These are phyloP conservation scores for Anguilla megastoma DNA, from an alignment of 2,797 vertebrate genomes.

Conservation along the genomic window DNA sequence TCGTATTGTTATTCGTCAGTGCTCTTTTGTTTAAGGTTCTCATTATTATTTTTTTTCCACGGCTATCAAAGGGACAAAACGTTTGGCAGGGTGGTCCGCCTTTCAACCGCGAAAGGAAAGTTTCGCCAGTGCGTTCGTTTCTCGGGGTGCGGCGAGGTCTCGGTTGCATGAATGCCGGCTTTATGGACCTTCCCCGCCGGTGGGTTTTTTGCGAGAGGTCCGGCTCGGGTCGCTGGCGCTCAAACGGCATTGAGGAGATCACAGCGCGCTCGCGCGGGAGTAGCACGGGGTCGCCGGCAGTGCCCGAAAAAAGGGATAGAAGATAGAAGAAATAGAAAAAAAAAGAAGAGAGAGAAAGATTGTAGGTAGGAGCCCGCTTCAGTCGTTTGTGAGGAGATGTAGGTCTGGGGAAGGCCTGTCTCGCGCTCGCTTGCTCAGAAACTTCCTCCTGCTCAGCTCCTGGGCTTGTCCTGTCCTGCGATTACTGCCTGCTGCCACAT, in stretches of 20 bases:
- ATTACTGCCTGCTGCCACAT: background rate
- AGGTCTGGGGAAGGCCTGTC: constrained; percentile 44
- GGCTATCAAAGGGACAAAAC: background rate
- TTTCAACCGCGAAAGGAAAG: background rate
- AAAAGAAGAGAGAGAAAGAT: constrained; percentile 16
- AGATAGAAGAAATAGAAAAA: constrained; percentile 14
- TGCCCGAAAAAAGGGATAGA: constrained; percentile 35
- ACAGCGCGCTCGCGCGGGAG: constrained; percentile 23
- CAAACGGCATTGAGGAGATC: constrained; percentile 41
- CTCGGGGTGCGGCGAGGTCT: background rate
- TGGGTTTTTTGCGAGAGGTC: background rate
- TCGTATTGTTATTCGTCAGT: background rate
- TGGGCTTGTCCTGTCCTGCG: background rate
- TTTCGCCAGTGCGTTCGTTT: background rate
- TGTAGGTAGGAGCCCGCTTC: constrained; percentile 47
- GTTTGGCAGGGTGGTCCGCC: background rate
- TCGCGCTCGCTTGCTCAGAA: constrained; percentile 41
- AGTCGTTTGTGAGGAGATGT: constrained; percentile 51
- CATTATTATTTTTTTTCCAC: background rate
- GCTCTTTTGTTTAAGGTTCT: background rate
- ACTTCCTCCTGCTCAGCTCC: constrained; percentile 49
- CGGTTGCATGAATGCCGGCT: background rate
- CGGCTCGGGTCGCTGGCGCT: background rate
- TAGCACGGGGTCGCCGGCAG: constrained; percentile 45
- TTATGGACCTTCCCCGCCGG: background rate